Conservation (phyloP, 2,797 vertebrate species). For the Toxotes lorentzi region DNA sequence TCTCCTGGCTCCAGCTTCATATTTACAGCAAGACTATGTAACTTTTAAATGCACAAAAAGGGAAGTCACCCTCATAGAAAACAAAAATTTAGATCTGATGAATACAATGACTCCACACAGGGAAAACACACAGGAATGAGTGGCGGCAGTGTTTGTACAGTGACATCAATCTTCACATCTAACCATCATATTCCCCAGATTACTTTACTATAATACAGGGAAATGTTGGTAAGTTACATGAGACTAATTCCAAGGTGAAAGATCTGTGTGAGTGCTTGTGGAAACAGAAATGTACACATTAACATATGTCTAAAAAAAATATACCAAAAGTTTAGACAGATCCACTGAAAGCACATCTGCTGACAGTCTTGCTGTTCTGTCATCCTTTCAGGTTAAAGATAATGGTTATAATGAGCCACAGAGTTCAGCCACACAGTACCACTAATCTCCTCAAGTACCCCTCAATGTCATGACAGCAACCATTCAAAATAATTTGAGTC, state of each 20-base stretch:
- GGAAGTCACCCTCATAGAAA: not conserved
- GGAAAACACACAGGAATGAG: constrained; percentile 7
- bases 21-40: no score
- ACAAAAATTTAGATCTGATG: not conserved
- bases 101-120: not conserved
- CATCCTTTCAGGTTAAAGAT: constrained; percentile 45
- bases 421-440: constrained; percentile 45
- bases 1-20: no score
- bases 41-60: not conserved
- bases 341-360: constrained; percentile 20
- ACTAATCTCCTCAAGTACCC: constrained; percentile 45
- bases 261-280: not conserved
- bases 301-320: no score
- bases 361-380: constrained; percentile 3
- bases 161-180: not conserved
- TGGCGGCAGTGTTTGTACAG: constrained; percentile 8
- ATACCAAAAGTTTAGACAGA: no score
- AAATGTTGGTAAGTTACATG: not conserved
- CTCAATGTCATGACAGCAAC: constrained; percentile 54
- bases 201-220: not conserved
- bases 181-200: not conserved
- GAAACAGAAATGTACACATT: not conserved
- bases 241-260: not conserved
- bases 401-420: constrained; percentile 56
- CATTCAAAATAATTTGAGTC: constrained; percentile 55